Conservation (phyloP, 1,140 invertebrate species). For the Galleria mellonella region DNA sequence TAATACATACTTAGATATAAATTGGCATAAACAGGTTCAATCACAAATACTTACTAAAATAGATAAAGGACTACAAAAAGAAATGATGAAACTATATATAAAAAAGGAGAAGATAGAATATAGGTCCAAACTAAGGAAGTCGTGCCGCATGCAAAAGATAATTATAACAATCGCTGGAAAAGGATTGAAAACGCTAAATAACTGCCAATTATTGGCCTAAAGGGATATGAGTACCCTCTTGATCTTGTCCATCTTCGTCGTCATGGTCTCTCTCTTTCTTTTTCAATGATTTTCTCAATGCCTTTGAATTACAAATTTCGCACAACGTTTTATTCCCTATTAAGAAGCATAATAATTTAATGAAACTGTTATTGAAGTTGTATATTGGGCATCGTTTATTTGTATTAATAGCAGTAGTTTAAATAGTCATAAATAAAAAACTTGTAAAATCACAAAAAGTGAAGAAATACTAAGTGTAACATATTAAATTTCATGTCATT, state of each 20-base stretch:
- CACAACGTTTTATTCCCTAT: conserved; percentile 91
- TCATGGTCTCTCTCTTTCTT: conserved; percentile 75
- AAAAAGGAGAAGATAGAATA: too few species aligned
- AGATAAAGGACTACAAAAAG: too few species aligned
- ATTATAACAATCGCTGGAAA: too few species aligned
- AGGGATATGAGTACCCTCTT: conserved; percentile 63
- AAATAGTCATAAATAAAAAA: too few species aligned
- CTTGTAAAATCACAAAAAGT: too few species aligned
- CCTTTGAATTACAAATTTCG: conserved; percentile 85
- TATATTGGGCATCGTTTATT: background rate
- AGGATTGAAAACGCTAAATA: background rate
- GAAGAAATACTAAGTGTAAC: too few species aligned
- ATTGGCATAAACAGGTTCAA: background rate
- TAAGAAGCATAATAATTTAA: conserved; percentile 42
- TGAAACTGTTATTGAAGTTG: background rate
- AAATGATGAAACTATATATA: too few species aligned
- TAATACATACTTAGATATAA: too few species aligned
- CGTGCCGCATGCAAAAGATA: background rate
- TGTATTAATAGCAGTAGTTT: too few species aligned
- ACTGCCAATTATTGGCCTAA: conserved; percentile 15
- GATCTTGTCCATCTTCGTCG: conserved; percentile 70
- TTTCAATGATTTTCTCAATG: conserved; percentile 78
- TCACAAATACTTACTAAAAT: too few species aligned
- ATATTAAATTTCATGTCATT: too few species aligned
- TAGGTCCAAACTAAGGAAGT: too few species aligned